Evolutionary conservation across 2,113 vertebrate species (phyloP), one percentile per base, ranked within the genome.

Genomic region (Chrysochloris asiatica): DNA sequence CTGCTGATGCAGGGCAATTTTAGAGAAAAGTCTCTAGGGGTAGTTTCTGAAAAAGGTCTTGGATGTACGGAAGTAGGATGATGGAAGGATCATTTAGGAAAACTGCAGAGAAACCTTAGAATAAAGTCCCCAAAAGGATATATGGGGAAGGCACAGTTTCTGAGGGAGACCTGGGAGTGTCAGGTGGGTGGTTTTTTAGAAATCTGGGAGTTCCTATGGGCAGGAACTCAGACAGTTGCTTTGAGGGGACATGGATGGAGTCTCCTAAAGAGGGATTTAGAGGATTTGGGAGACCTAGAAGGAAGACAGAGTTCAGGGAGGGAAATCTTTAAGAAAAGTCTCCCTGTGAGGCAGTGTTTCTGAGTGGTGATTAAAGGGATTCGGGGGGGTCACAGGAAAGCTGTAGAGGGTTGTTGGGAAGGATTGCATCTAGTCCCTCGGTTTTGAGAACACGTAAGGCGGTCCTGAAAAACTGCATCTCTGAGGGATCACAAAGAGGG

Each of bases 171-270:
- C 21, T 87, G 28, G 45, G 16, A 73, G 52, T 33, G n/a, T 73
- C 28, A 81, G 61, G 21, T 4, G 79, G 45, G 80, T 24, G 30
- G 54, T 36, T 89, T 90, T 78, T 56, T 71, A 90, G 43, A 88
- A 94, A 81, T 93, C 63, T 79, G 83, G 89, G 47, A 26, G 10
- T 83, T 63, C 56, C 54, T 78, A 82, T 59, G 54, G 33, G 59
- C 43, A 88, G 28, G 56, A 71, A 28, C 38, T 83, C 52, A 50
- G 43, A 69, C 11, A 54, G 17, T 76, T 92, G 92, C 56, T 86
- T 26, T 73, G 52, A 73, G 30, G 36, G 14, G 67, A 86, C 38
- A 3, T 5, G 4, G 72, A 28, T 45, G 26, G 28, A 41, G 41
- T 48, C 56, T 84, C 92, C 36, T 50, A 52, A 6, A 63, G 41